Conservation (phyloP, 2,113 vertebrate species). For the Ploceus nigricollis region DNA sequence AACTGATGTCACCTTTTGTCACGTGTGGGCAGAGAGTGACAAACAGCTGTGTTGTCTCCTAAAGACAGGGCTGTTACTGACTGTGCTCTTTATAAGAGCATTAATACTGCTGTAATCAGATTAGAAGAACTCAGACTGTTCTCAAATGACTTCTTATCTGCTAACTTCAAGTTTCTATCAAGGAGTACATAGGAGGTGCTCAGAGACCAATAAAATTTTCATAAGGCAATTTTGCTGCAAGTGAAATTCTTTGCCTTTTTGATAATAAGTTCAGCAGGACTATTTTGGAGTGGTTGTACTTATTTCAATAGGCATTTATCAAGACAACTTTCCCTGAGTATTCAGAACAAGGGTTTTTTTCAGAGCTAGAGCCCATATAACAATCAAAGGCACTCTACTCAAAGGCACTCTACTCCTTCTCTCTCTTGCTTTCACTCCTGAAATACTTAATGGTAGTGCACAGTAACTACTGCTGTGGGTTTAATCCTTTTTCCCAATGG, state of each 20-base stretch:
- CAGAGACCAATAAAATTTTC: neutral
- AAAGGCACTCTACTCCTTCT: neutral
- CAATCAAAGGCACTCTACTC: neutral
- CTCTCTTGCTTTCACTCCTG: neutral
- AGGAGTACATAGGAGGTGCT: neutral
- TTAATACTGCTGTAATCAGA: neutral
- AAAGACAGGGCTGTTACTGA: neutral
- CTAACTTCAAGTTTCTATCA: neutral
- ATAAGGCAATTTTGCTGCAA: neutral
- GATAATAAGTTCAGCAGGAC: neutral
- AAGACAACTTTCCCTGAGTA: neutral
- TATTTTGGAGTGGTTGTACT: neutral
- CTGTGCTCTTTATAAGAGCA: neutral
- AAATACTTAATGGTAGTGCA: neutral
- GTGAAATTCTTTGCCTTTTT: neutral
- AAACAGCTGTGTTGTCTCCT: neutral
- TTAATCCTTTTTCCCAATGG: neutral
- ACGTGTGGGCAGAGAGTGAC: neutral
- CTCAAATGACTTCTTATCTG: neutral
- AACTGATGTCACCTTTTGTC: neutral
- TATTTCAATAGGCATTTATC: neutral
- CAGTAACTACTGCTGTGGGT: neutral
- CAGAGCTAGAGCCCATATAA: neutral
- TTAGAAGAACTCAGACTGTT: neutral
- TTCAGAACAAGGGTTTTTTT: neutral